Percentiles rank a stretch among this genome's conserved stretches.
These are phyloP conservation scores for Forpus xanthops DNA, from an alignment of 2,797 vertebrate species.

Conservation along the genomic window DNA sequence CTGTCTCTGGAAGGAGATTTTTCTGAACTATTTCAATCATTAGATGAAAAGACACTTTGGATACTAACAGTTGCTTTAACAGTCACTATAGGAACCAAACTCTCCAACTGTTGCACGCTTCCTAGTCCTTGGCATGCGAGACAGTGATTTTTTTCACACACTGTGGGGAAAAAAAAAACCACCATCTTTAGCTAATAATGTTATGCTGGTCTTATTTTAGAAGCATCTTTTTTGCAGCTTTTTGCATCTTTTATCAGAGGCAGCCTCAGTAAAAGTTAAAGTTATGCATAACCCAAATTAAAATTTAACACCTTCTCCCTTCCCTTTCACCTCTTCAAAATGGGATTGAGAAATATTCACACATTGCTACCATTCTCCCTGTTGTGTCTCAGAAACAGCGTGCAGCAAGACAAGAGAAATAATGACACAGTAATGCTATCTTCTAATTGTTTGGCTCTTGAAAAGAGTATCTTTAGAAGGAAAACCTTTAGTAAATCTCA, in stretches of 20 bases:
- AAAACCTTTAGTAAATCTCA: not conserved
- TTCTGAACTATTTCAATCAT: not conserved
- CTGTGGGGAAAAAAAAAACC: not conserved
- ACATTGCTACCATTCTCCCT: not conserved
- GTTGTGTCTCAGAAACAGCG: not conserved
- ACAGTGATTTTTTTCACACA: constrained; percentile 36
- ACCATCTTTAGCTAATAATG: constrained; percentile 37
- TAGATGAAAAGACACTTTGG: not conserved
- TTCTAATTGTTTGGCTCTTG: not conserved
- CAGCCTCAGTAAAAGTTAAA: not conserved
- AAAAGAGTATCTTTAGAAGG: not conserved
- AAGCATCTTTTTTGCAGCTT: not conserved
- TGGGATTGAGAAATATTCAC: not conserved
- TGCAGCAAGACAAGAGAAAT: not conserved
- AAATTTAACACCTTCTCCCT: constrained; percentile 12
- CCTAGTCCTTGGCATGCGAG: not conserved
- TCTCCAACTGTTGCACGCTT: not conserved
- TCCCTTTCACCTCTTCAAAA: not conserved
- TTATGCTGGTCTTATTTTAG: constrained; percentile 37
- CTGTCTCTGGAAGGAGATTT: not conserved
- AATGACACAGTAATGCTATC: not conserved
- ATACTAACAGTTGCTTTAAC: not conserved
- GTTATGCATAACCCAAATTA: not conserved
- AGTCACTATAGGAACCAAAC: constrained; percentile 60
- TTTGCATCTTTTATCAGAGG: constrained; percentile 2